Base-by-base conservation (phyloP, 1,140 invertebrate species). In the Drosophila insularis region DNA sequence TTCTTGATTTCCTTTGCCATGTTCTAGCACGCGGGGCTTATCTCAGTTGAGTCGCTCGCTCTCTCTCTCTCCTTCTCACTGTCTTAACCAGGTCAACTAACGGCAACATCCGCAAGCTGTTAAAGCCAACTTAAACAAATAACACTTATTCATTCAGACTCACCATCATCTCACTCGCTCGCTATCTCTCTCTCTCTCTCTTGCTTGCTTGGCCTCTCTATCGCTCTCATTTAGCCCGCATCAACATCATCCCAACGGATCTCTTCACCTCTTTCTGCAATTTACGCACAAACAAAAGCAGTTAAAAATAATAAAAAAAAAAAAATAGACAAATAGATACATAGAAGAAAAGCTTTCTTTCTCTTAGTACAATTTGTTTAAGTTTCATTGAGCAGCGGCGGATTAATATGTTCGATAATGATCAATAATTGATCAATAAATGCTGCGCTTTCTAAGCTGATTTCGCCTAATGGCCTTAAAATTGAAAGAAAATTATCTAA, bases 61-160 rank as follows among this genome's bases (percentile, higher is more conserved):
- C 27, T 27, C 27, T 5, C 23, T 27, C 23, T 27, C 23, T 27
- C 27, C 6, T 27, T 27, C 40, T 31, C 77, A 50, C 43, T 50
- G 43, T 62, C 64, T 66, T 89, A 89, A 89, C 74, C 80, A 89
- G 84, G 84, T 89, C 84, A 89, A 84, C 84, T 89, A 89, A 89
- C 84, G 85, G 84, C 77, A 64, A 78, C 85, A 67, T 71, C 85
- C 80, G 77, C 77, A 89, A 80, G 74, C 85, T 84, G 84, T 84
- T 89, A 89, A 84, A 84, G 80, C 77, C 77, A 78, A 84, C 70
- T 80, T 81, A 80, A 89, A 80, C 74, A 89, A 89, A 89, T 89
- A 89, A 79, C 80, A 80, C 80, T 84, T 75, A 75, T 74, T 80
- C 73, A 78, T 71, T 68, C 67, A 43, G 54, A 62, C 56, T 65